Base-by-base conservation (phyloP, 2,113 vertebrate genomes). In the Otis tarda region DNA sequence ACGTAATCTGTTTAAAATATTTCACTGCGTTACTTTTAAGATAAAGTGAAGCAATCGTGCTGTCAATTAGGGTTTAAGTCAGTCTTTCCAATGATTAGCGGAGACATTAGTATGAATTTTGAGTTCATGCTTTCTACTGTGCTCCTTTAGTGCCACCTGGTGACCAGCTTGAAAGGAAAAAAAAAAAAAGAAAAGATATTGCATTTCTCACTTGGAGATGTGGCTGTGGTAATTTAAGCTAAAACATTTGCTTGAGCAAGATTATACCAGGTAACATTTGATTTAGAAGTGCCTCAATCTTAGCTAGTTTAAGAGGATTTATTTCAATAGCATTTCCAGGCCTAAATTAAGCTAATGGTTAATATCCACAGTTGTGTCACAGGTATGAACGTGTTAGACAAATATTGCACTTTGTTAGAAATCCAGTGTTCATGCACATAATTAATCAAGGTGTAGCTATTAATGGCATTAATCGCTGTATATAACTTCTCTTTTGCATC, bases 61-160 rank as follows among this genome's bases (percentile, higher is more conserved):
- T 91, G 95, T 98, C 97, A 97, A 97, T 98, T 98, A 98, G 92
- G 84, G 86, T 81, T 95, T 96, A 91, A 97, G 90, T 94, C 95
- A 93, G 87, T 93, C 94, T 96, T 95, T 41, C 52, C 57, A 59
- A 73, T 95, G 77, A 95, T 91, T 96, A 82, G 90, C 88, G 75
- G 64, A 86, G 86, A 55, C 53, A 79, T 70, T 52, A 52, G 28
- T 47, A 90, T 30, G 59, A 61, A 37, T 73, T 89, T 84, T 69
- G 39, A 4, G 0, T 70, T 77, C 73, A 8, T 21, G 4, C n/a
- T 89, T 93, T 96, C 95, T 98, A 37, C 20, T 87, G 60, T 95
- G 98, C 98, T 97, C 97, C 98, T 98, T 98, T 99, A 98, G 98
- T 99, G 99, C 99, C 99, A 99, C 98, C 99, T 99, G 98, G 98